phyloP scores from a whole-genome alignment of 2,888 invertebrate species.

The Agrotis ipsilon region DNA sequence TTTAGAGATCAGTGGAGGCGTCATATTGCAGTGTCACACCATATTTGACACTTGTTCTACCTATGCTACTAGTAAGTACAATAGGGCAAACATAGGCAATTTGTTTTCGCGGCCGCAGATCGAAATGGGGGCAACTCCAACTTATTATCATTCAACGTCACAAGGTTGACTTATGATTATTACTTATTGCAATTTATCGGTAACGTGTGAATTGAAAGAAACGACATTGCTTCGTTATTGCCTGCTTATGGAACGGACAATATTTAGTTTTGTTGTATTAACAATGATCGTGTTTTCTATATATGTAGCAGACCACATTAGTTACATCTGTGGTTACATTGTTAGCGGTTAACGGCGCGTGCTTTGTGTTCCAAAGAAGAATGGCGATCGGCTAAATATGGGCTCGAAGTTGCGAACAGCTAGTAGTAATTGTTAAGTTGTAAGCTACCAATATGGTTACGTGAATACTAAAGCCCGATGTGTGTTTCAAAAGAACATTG shows the following conservation, averaged over 20 bases:
- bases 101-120: slow-evolving; percentile 69
- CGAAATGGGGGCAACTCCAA: slow-evolving; percentile 71
- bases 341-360: slow-evolving; percentile 39
- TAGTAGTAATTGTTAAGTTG: not conserved
- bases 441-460: slow-evolving; percentile 3
- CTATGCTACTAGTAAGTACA: slow-evolving; percentile 44
- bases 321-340: slow-evolving; percentile 34
- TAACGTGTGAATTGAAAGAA: slow-evolving; percentile 66
- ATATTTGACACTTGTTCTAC: slow-evolving; percentile 65
- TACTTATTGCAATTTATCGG: slow-evolving; percentile 72
- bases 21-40: slow-evolving; percentile 61
- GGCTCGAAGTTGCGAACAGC: slow-evolving; percentile 16
- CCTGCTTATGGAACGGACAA: slow-evolving; percentile 31
- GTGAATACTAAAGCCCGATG: not conserved
- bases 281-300: slow-evolving; percentile 46
- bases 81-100: slow-evolving; percentile 59
- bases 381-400: slow-evolving; percentile 29
- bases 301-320: slow-evolving; percentile 29
- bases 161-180: slow-evolving; percentile 77
- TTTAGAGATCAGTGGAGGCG: too few species aligned
- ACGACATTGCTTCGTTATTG: slow-evolving; percentile 55
- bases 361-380: slow-evolving; percentile 45
- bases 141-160: slow-evolving; percentile 61
- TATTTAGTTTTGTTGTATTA: slow-evolving; percentile 43
- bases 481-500: not conserved